These are phyloP conservation scores for Hypomesus transpacificus DNA, from an alignment of 2,113 vertebrate species.

Conservation along the genomic window DNA sequence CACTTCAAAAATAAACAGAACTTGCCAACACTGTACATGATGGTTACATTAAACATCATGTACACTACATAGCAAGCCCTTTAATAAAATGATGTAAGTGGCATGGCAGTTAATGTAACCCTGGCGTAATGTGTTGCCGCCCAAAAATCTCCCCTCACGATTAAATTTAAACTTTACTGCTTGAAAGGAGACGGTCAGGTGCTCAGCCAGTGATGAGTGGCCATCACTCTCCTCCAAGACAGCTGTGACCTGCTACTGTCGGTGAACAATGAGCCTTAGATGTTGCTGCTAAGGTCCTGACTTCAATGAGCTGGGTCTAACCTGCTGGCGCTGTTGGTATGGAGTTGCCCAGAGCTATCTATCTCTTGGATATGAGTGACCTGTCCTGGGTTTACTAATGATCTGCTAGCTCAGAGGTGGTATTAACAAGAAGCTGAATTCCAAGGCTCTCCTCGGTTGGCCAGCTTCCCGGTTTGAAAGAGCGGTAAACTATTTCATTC, in stretches of 20 bases:
- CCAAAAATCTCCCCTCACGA: no score
- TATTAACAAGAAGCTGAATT: background rate
- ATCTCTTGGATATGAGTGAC: background rate
- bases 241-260: conserved; percentile 3
- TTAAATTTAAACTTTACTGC: background rate
- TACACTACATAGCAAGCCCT: no score
- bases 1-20: no score
- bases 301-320: background rate
- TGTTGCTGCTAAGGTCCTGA: background rate
- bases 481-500: conserved; percentile 43
- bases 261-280: background rate
- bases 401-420: background rate
- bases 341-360: background rate
- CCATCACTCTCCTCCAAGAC: background rate
- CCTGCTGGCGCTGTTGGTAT: background rate
- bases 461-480: conserved; percentile 38
- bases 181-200: background rate
- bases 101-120: no score
- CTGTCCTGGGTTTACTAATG: background rate
- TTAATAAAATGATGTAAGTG: no score
- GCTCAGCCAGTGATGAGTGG: background rate
- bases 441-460: conserved; percentile 26
- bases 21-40: no score
- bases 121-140: no score
- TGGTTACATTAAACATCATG: no score